Conservation (phyloP, 2,888 invertebrate species). For the Fragum whitleyi region DNA sequence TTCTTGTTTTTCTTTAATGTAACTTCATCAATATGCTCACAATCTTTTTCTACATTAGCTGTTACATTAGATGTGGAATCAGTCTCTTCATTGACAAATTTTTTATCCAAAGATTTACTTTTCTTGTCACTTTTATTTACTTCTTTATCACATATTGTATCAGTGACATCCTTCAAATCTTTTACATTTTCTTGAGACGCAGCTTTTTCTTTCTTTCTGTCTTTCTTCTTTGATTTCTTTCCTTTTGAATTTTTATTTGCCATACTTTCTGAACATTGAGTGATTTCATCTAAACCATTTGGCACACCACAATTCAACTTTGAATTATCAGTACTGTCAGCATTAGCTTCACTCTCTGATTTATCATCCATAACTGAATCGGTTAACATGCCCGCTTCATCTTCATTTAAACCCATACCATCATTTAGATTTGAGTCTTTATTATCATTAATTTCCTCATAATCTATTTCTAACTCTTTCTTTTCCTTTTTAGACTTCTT, state of each 20-base stretch:
- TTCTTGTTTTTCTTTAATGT: slow-evolving; percentile 23
- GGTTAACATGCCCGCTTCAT: background rate
- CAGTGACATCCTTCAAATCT: background rate
- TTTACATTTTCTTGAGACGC: background rate
- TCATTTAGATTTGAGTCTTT: background rate
- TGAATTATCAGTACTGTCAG: background rate
- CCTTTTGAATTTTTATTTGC: slow-evolving; percentile 1
- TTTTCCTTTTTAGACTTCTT: slow-evolving; percentile 32
- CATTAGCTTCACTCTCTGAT: background rate
- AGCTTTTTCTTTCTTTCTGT: background rate
- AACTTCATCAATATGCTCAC: background rate
- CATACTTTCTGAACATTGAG: slow-evolving; percentile 5
- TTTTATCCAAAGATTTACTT: background rate
- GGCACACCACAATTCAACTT: too few relatives aligned
- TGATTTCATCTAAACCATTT: slow-evolving; percentile 13
- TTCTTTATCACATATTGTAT: background rate
- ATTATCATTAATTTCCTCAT: background rate
- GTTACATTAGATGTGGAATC: background rate
- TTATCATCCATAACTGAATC: background rate
- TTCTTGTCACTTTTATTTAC: background rate
- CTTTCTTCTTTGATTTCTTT: slow-evolving; percentile 4
- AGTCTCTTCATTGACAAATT: background rate
- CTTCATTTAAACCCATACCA: background rate
- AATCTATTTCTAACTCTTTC: slow-evolving; percentile 21
- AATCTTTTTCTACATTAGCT: background rate